Evolutionary conservation across 2,113 vertebrate species (phyloP).

Genomic region (Silurus asotus): DNA sequence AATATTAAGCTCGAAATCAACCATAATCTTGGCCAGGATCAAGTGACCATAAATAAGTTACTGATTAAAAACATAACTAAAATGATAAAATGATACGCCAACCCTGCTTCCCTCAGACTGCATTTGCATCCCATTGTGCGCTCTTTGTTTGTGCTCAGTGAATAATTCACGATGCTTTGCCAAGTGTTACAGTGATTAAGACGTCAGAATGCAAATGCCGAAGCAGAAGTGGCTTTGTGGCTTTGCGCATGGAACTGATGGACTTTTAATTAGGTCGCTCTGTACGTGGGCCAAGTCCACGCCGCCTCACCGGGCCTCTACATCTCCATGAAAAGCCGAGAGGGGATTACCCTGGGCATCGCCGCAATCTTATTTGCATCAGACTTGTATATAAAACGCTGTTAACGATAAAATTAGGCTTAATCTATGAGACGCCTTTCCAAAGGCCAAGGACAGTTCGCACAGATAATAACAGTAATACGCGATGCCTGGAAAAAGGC

Average conservation of each 20-base stretch:
- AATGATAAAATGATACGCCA: background rate
- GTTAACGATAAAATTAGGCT: slow-evolving; percentile 10
- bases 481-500: background rate
- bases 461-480: background rate
- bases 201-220: slow-evolving; percentile 68
- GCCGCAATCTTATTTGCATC: slow-evolving; percentile 1
- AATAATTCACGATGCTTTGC: slow-evolving; percentile 66
- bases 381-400: background rate
- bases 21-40: background rate
- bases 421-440: slow-evolving; percentile 19
- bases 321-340: slow-evolving; percentile 58
- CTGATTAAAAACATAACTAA: background rate
- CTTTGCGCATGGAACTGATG: slow-evolving; percentile 60
- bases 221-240: slow-evolving; percentile 57
- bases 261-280: slow-evolving; percentile 72
- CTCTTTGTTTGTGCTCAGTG: slow-evolving; percentile 52
- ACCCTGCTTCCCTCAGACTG: slow-evolving; percentile 51
- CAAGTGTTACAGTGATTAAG: slow-evolving; percentile 69
- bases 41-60: background rate
- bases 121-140: slow-evolving; percentile 62
- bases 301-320: slow-evolving; percentile 64
- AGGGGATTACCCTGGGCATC: slow-evolving; percentile 6
- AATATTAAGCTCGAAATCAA: background rate
- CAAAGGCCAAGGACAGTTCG: slow-evolving; percentile 3
- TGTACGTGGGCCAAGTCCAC: slow-evolving; percentile 65